Conservation (phyloP, 2,888 invertebrate species). For the Andrena haemorrhoa region DNA sequence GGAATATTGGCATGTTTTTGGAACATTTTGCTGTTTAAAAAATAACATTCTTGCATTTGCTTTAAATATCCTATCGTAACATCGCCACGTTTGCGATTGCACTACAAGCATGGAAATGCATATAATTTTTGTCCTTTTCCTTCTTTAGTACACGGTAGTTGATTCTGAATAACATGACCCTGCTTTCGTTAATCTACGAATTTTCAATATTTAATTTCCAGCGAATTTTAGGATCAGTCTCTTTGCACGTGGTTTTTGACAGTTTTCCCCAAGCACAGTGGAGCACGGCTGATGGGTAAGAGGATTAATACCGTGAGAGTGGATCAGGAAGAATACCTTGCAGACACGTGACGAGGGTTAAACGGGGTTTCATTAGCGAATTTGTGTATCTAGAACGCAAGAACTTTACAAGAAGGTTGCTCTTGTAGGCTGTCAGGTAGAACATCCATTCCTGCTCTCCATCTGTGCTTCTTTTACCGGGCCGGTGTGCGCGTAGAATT, state of each 20-base stretch:
- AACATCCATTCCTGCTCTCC: not conserved
- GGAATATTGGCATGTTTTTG: too few species aligned
- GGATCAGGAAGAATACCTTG: constrained; percentile 2
- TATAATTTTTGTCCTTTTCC: too few species aligned
- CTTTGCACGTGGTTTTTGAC: not conserved
- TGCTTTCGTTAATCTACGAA: not conserved
- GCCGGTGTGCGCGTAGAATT: not conserved
- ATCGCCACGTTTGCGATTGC: too few species aligned
- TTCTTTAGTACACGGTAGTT: too few species aligned
- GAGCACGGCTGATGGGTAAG: not conserved
- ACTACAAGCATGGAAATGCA: too few species aligned
- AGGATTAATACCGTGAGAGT: constrained; percentile 3
- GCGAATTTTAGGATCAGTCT: not conserved
- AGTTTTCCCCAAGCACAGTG: not conserved
- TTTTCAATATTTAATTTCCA: not conserved
- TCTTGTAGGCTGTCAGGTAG: not conserved
- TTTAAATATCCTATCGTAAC: too few species aligned
- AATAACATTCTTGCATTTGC: too few species aligned
- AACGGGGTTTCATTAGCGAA: constrained; percentile 7
- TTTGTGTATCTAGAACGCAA: not conserved
- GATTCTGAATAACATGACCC: too few species aligned
- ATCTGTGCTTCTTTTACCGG: too few species aligned
- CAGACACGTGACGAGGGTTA: constrained; percentile 5
- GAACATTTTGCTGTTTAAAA: too few species aligned
- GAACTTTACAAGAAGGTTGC: constrained; percentile 3